Evolutionary conservation across 2,888 invertebrate genomes (phyloP).

Genomic region (Acleris literana): DNA sequence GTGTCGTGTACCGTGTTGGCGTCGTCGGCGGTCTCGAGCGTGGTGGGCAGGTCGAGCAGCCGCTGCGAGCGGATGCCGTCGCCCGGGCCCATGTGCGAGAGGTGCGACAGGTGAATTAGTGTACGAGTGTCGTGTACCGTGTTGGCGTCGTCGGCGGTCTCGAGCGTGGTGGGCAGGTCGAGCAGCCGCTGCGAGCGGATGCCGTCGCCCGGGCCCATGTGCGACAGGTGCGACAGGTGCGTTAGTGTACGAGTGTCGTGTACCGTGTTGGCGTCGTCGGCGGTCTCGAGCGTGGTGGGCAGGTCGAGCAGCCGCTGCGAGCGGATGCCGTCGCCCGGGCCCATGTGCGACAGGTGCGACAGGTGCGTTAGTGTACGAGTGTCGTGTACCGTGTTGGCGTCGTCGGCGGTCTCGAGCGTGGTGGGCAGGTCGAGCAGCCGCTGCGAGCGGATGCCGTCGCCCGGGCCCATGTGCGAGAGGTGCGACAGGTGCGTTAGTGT

Average conservation of each 20-base stretch:
- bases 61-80: constrained; percentile 96
- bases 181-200: constrained; percentile 95
- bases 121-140: too few species aligned
- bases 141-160: constrained; percentile 62
- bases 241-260: too few species aligned
- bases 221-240: constrained; percentile 98
- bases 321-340: constrained; percentile 97
- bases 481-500: too few species aligned
- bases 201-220: constrained; percentile 99
- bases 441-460: constrained; percentile 96
- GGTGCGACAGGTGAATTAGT: too few species aligned
- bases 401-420: constrained; percentile 79
- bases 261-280: constrained; percentile 51
- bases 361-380: too few species aligned
- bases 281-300: constrained; percentile 87
- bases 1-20: constrained; percentile 20
- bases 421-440: constrained; percentile 95
- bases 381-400: constrained; percentile 35
- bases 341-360: constrained; percentile 99
- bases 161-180: constrained; percentile 92
- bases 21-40: constrained; percentile 74
- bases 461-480: constrained; percentile 99
- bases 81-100: constrained; percentile 99
- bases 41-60: constrained; percentile 94
- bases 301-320: constrained; percentile 95